A percentile compares a stretch with the other conserved stretches of the same genome.
Conservation (phyloP, 2,113 vertebrate genomes). For the Sceloporus tristichus region DNA sequence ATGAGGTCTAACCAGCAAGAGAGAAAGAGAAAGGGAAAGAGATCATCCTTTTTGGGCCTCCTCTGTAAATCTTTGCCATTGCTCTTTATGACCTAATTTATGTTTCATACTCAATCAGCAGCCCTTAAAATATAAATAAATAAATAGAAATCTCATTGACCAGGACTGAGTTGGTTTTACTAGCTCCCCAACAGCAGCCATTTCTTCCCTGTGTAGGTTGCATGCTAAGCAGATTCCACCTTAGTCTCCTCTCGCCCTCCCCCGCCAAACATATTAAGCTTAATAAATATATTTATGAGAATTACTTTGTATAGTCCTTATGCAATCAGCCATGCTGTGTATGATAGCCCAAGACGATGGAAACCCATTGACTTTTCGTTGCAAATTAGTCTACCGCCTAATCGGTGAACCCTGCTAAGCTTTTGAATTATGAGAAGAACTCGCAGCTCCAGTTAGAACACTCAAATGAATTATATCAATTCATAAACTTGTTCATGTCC, state of each 20-base stretch:
- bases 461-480: constrained; percentile 97
- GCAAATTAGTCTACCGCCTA: constrained; percentile 94
- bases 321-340: constrained; percentile 92
- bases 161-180: constrained; percentile 65
- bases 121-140: not conserved
- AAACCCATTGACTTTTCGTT: constrained; percentile 92
- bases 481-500: constrained; percentile 98
- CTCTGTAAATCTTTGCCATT: constrained; percentile 61
- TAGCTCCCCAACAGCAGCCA: constrained; percentile 69
- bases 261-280: constrained; percentile 88
- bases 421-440: constrained; percentile 93
- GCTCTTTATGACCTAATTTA: constrained; percentile 66
- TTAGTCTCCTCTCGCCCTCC: constrained; percentile 64
- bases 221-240: constrained; percentile 75
- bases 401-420: constrained; percentile 94
- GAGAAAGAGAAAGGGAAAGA: too few relatives aligned
- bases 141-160: constrained; percentile 65
- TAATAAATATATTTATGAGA: constrained; percentile 96
- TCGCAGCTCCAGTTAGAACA: constrained; percentile 88
- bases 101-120: constrained; percentile 65
- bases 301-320: constrained; percentile 91
- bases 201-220: constrained; percentile 75
- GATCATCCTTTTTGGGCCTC: not conserved
- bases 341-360: constrained; percentile 89
- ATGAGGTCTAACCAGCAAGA: not conserved